Evolutionary conservation across 2,113 vertebrate genomes (phyloP).

Genomic region (Python bivittatus): DNA sequence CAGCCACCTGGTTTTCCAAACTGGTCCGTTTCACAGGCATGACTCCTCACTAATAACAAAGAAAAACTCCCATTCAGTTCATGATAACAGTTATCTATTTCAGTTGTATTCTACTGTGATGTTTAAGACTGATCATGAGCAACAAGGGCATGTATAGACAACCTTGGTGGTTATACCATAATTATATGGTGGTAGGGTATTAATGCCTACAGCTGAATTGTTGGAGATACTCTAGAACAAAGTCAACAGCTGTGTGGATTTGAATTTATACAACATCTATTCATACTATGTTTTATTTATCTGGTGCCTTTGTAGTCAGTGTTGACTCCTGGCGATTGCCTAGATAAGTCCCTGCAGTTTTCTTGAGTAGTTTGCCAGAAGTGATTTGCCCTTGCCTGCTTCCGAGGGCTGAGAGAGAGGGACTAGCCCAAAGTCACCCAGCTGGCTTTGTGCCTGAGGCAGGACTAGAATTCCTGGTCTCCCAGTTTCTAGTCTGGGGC

Average conservation of each 20-base stretch:
- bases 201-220: not conserved
- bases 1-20: constrained; percentile 91
- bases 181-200: not conserved
- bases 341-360: too few species aligned
- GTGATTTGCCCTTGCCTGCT: not conserved
- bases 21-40: constrained; percentile 89
- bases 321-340: not conserved
- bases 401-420: not conserved
- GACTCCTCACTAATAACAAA: constrained; percentile 84
- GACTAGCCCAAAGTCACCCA: not conserved
- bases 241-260: not conserved
- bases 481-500: not conserved
- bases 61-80: not conserved
- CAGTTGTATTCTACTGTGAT: not conserved
- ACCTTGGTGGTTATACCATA: not conserved
- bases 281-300: not conserved
- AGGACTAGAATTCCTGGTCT: not conserved
- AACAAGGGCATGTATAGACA: not conserved
- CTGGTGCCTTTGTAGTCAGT: not conserved
- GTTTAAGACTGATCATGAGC: not conserved
- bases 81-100: not conserved
- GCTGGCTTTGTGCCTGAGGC: not conserved
- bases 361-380: not conserved
- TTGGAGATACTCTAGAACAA: not conserved
- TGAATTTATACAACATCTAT: not conserved